These are phyloP conservation scores for Panopea generosa DNA, from an alignment of 2,888 invertebrate species.

Conservation along the genomic window DNA sequence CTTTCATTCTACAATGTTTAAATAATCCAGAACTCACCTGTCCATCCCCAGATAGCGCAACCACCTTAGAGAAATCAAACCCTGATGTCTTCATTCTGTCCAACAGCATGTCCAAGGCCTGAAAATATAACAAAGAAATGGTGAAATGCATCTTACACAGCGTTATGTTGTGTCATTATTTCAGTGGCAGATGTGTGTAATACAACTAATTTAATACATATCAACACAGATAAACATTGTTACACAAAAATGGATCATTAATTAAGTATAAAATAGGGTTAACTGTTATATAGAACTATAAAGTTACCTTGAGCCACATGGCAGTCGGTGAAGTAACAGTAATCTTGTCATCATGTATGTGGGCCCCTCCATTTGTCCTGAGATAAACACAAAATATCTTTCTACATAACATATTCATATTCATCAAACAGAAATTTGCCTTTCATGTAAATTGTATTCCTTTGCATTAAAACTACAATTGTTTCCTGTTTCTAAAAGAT, in stretches of 20 bases:
- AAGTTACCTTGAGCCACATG: constrained; percentile 94
- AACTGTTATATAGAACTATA: no score
- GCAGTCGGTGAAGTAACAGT: constrained; percentile 91
- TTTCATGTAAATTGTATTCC: neutral
- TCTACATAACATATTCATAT: no score
- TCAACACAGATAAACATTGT: no score
- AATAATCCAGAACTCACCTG: constrained; percentile 89
- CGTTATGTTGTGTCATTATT: no score
- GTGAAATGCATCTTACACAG: no score
- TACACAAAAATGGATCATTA: no score
- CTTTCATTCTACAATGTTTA: no score
- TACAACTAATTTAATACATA: no score
- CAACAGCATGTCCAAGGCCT: constrained; percentile 96
- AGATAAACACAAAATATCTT: constrained; percentile 5
- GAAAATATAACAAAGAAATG: constrained; percentile 14
- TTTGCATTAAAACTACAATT: neutral
- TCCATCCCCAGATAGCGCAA: constrained; percentile 94
- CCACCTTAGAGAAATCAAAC: constrained; percentile 93
- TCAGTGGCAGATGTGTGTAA: no score
- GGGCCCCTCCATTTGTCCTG: constrained; percentile 76
- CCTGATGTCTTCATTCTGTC: constrained; percentile 93
- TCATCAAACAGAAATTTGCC: neutral
- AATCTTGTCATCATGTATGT: constrained; percentile 79
- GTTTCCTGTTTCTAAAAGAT: neutral
- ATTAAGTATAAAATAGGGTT: no score